phyloP scores from a whole-genome alignment of 2,888 invertebrate species.

The Acholoe squamosa region DNA sequence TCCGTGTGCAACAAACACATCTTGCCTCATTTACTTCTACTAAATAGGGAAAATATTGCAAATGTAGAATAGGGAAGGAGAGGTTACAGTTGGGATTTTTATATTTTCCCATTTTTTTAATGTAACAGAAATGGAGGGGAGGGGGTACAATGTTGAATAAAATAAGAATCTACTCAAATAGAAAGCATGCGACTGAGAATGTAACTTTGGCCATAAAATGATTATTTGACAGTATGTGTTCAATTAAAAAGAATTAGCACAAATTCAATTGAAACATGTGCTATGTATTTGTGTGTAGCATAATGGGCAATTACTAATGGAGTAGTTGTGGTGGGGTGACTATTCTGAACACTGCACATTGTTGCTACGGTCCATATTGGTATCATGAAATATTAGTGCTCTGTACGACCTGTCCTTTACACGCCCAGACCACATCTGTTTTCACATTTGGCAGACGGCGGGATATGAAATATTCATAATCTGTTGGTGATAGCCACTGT shows the following conservation, averaged over 20 bases:
- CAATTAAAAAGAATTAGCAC: not conserved
- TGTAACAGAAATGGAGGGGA: too few relatives aligned
- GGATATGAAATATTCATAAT: constrained; percentile 48
- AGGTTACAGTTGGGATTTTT: too few relatives aligned
- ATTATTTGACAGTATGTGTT: not conserved
- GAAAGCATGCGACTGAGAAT: too few relatives aligned
- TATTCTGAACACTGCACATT: too few relatives aligned
- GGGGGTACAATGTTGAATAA: too few relatives aligned
- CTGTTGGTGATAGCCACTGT: not conserved
- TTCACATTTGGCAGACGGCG: not conserved
- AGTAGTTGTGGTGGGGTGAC: too few relatives aligned
- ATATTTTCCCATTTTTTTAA: too few relatives aligned
- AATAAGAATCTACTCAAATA: too few relatives aligned
- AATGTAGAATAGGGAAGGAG: not conserved
- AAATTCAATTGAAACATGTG: too few relatives aligned
- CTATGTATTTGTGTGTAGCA: too few relatives aligned
- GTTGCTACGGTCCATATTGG: too few relatives aligned
- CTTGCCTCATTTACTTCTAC: not conserved
- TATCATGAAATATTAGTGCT: not conserved
- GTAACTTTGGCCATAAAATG: not conserved
- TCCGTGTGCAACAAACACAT: not conserved
- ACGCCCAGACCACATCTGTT: not conserved
- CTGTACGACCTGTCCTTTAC: not conserved
- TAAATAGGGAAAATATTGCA: not conserved
- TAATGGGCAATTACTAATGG: too few relatives aligned